Conservation (phyloP, 1,140 invertebrate species). For the Rhizoglyphus robini region DNA sequence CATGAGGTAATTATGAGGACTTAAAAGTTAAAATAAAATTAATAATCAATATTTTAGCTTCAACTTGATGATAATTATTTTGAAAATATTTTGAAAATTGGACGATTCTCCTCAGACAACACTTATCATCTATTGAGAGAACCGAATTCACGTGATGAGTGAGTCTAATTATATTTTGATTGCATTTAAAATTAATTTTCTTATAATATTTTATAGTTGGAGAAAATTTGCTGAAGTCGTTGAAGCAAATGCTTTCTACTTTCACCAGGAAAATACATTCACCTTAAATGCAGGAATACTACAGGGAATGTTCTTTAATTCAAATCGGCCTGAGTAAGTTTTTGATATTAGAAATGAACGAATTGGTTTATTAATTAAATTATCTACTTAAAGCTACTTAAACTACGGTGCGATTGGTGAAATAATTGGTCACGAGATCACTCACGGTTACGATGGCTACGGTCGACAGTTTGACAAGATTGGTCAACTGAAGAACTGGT, state of each 20-base stretch:
- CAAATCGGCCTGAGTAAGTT: constrained; percentile 63
- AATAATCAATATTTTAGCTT: neutral
- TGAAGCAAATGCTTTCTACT: constrained; percentile 68
- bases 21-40: neutral
- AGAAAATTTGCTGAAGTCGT: constrained; percentile 56
- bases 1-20: constrained; percentile 31
- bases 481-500: constrained; percentile 74
- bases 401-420: constrained; percentile 29
- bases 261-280: constrained; percentile 65
- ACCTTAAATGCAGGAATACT: constrained; percentile 79
- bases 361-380: no score
- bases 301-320: constrained; percentile 73
- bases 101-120: constrained; percentile 55
- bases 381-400: constrained; percentile 44
- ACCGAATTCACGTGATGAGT: constrained; percentile 61
- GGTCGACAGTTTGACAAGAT: constrained; percentile 68
- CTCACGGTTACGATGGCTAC: constrained; percentile 55
- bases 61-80: constrained; percentile 41
- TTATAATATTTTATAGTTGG: constrained; percentile 40
- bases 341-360: constrained; percentile 37
- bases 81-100: constrained; percentile 55
- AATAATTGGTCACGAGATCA: constrained; percentile 32
- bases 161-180: neutral
- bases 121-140: constrained; percentile 57
- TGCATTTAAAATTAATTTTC: neutral